Evolutionary conservation across 2,113 vertebrate genomes (phyloP), one percentile per base, ranked within the genome.

Genomic region (Sebastes schlegelii): DNA sequence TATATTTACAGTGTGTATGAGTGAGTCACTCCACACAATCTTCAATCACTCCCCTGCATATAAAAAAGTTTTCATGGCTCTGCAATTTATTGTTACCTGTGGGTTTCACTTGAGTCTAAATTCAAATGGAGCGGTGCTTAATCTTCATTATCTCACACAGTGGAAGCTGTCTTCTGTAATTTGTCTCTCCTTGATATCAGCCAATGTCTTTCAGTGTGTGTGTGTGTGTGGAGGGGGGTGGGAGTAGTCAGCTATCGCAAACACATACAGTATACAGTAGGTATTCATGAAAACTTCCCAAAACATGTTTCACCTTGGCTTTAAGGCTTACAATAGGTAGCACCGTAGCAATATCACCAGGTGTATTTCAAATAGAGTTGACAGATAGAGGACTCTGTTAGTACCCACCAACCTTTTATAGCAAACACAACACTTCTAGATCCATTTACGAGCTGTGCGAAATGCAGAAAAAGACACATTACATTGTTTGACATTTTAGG

Each of bases 111-210:
- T 16, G 9, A 48, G 48, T 42, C 12, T 12, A 71, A 55, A 73
- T 61, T 46, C 40, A 79, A 82, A 67, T 60, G 21, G 23, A 76
- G 34, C 58, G 64, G 52, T 77, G 48, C 43, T 84, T 65, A 52
- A 74, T 73, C 69, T 70, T 74, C 46, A 78, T 58, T 69, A 64
- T 57, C 42, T 14, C 9, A 58, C 40, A 71, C 13, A 58, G 48
- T 62, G 10, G 17, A 80, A 69, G 45, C 48, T 43, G n/a, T 78
- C 13, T 16, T 49, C 34, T 23, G 6, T 49, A 43, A 54, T 69
- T 54, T 49, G 4, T 13, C 43, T 51, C 52, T 40, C 21, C 16
- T 40, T 23, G 8, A 42, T 34, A 34, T 48, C 19, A 62, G 11
- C 65, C 42, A 52, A 16, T 26, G 9, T 8, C n/a, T 12, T 17